Conservation (phyloP, 2,888 invertebrate genomes). For the Cylindroiulus punctatus region DNA sequence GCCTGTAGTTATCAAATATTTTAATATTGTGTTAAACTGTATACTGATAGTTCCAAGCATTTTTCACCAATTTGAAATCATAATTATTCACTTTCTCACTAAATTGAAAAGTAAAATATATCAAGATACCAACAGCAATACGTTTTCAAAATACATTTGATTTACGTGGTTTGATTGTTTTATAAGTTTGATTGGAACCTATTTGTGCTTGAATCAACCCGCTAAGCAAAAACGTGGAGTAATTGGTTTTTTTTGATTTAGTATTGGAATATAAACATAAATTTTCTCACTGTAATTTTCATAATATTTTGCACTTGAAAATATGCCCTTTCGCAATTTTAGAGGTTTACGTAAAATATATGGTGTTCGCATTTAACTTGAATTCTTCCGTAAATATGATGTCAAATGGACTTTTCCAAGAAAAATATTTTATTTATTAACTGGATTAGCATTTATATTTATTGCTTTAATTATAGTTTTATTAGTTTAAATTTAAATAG, state of each 20-base stretch:
- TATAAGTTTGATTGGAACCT: too few relatives aligned
- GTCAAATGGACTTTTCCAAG: neutral
- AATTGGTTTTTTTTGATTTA: neutral
- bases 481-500: constrained; percentile 5
- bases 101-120: too few relatives aligned
- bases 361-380: neutral
- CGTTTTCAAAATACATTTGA: too few relatives aligned
- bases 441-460: neutral
- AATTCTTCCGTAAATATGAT: neutral
- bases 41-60: too few relatives aligned
- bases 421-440: neutral
- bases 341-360: neutral
- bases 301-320: neutral
- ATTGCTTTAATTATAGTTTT: constrained; percentile 25
- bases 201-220: too few relatives aligned
- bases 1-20: too few relatives aligned
- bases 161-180: too few relatives aligned
- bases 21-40: too few relatives aligned
- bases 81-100: too few relatives aligned
- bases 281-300: neutral
- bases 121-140: too few relatives aligned
- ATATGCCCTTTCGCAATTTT: neutral
- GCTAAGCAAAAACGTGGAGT: too few relatives aligned
- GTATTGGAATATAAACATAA: neutral
- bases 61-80: too few relatives aligned